phyloP scores from a whole-genome alignment of 2,888 invertebrate species.

The Choreutis nemorana region DNA sequence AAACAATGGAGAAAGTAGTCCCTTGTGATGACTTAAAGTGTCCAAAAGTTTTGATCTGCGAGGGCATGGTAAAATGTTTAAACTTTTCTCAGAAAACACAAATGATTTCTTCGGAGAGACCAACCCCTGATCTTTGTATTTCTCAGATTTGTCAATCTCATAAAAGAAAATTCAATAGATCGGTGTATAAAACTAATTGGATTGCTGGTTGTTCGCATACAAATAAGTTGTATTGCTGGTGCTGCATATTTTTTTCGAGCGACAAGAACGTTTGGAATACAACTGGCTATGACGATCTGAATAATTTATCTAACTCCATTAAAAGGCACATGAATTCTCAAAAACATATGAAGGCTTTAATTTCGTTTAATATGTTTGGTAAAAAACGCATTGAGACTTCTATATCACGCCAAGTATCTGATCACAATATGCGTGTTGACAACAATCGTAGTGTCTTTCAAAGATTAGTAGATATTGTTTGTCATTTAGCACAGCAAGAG shows the following conservation, averaged over 20 bases:
- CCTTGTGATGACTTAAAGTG: background rate
- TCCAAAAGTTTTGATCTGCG: background rate
- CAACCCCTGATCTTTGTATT: background rate
- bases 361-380: background rate
- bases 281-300: background rate
- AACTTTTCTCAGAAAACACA: background rate
- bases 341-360: background rate
- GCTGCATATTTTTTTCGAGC: too few relatives aligned
- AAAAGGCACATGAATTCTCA: background rate
- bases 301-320: background rate
- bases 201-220: background rate
- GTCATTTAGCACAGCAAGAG: background rate
- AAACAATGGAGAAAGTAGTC: background rate
- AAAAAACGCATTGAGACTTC: background rate
- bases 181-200: background rate
- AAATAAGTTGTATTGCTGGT: background rate
- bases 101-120: background rate
- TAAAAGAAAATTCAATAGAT: background rate
- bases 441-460: background rate
- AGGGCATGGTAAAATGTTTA: background rate
- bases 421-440: background rate
- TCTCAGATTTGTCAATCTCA: background rate
- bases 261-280: too few relatives aligned
- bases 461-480: background rate
- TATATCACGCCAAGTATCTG: background rate